Percentiles rank a stretch among this genome's conserved stretches.
Conservation (phyloP, 2,113 vertebrate species). For the Globicephala melas region DNA sequence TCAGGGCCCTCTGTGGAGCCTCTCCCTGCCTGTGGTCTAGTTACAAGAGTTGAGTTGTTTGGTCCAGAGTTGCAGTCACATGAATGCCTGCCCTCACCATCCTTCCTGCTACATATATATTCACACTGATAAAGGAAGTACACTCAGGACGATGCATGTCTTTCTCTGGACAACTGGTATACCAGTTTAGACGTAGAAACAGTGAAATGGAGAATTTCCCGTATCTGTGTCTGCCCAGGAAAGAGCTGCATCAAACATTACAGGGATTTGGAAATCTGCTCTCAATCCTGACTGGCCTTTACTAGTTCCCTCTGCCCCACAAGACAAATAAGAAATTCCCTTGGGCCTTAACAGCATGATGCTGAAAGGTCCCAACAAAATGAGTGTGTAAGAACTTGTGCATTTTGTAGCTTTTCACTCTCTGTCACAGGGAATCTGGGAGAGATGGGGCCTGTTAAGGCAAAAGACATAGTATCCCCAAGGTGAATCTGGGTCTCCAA, state of each 20-base stretch:
- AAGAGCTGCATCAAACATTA: neutral
- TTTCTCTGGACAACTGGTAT: neutral
- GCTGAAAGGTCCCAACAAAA: neutral
- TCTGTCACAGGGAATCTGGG: neutral
- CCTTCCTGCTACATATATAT: neutral
- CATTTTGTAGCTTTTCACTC: neutral
- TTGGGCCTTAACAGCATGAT: neutral
- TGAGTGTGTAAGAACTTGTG: neutral
- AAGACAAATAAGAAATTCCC: neutral
- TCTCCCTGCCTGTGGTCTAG: neutral
- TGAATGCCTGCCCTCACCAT: neutral
- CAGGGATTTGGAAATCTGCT: neutral
- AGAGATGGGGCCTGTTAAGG: neutral
- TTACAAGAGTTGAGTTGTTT: neutral
- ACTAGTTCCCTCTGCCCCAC: neutral
- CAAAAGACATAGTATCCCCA: neutral
- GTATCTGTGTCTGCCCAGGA: neutral
- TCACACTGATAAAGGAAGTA: neutral
- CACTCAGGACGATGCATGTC: rapidly evolving
- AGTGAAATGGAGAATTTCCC: neutral
- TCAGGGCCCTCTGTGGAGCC: neutral
- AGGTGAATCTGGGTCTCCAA: neutral
- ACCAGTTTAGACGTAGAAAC: neutral
- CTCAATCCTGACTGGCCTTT: neutral
- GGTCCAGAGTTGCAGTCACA: neutral